Evolutionary conservation across 2,888 invertebrate genomes (phyloP), one percentile per base, ranked within the genome.

Genomic region (Homarus gammarus): DNA sequence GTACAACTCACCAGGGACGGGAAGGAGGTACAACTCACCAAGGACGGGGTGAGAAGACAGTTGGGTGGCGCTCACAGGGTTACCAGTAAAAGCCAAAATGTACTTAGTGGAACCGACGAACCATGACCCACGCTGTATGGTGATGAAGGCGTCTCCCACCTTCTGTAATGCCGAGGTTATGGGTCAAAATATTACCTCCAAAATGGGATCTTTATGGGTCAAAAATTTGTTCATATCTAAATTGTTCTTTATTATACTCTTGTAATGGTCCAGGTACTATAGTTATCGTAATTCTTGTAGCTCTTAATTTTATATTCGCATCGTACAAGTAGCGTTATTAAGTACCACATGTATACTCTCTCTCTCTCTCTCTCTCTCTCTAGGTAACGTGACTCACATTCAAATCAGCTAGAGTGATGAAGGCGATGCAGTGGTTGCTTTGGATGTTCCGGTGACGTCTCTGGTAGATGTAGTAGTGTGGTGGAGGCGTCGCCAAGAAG

Each of bases 21-120:
- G 44, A 5, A 8, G 44, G n/a, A n/a, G n/a, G n/a, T n/a, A n/a
- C 44, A 44, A n/a, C 70, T 79, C 49, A 86, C 86, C 22, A 12
- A 79, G n/a, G 18, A 68, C 18, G 8, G 68, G 78, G 8, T 86
- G 78, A 18, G 31, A n/a, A 22, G n/a, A 6, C 31, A 86, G 56
- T 18, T 33, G 31, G 12, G 10, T 27, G 15, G 2, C 27, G 33
- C 31, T 61, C 38, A 82, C 75, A 1, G 1, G 0, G 2, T 22
- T 40, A 18, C 72, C 87, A n/a, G 87, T 36, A 61, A 44, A 81
- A 10, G 81, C 72, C 61, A 87, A 15, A 10, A 82, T 73, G 33
- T 87, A 87, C 33, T 87, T 87, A 8, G 27, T 27, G 27, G 44
- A 31, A n/a, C 87, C 87, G 8, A 38, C 56, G 44, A 82, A 87